Percentiles rank a stretch among this genome's conserved stretches.
These are phyloP conservation scores for Riparia riparia DNA, from an alignment of 2,113 vertebrate genomes.

Conservation along the genomic window DNA sequence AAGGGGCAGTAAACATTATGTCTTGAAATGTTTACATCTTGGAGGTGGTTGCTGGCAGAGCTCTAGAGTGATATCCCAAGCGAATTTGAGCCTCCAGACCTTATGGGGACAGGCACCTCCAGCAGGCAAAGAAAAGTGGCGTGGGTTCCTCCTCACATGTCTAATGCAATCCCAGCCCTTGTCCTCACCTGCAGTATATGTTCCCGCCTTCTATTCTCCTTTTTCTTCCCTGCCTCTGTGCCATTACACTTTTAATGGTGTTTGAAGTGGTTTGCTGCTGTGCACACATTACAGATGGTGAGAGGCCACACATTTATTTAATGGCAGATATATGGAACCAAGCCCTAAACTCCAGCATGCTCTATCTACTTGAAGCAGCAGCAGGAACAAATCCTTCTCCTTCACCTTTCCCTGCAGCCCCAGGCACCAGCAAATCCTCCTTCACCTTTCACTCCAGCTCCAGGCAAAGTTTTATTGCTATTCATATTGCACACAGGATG, in stretches of 20 bases:
- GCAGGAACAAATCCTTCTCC: background rate
- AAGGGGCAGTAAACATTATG: background rate
- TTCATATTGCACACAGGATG: background rate
- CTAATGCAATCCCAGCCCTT: background rate
- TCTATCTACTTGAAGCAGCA: background rate
- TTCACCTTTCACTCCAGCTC: background rate
- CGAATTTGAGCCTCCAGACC: background rate
- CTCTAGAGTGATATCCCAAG: background rate
- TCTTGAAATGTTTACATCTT: background rate
- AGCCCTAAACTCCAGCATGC: background rate
- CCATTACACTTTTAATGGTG: background rate
- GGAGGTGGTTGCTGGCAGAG: background rate
- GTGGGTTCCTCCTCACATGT: background rate
- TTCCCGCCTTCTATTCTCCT: background rate
- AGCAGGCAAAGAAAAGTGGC: background rate
- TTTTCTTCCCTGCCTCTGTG: background rate
- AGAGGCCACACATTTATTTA: background rate
- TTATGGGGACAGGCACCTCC: background rate
- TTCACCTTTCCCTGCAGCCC: background rate
- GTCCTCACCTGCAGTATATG: background rate
- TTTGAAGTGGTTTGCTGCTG: background rate
- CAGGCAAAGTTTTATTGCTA: background rate
- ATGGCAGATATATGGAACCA: background rate
- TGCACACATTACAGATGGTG: background rate
- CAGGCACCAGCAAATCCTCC: background rate